Percentiles rank a stretch among this genome's conserved stretches.
These are phyloP conservation scores for Hyperopisus bebe DNA, from an alignment of 2,113 vertebrate species.

Conservation along the genomic window DNA sequence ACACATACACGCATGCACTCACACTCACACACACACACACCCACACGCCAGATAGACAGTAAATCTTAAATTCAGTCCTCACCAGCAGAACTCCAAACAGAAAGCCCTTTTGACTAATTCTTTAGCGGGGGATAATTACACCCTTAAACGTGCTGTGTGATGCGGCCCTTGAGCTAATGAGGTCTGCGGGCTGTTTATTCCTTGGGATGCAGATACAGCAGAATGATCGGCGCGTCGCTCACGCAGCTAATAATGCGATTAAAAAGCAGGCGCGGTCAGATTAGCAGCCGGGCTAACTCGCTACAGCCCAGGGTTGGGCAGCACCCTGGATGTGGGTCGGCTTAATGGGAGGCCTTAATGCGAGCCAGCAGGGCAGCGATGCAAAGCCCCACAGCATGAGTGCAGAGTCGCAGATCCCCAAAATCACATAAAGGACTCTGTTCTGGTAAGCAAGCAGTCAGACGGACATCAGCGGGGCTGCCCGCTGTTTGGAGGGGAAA, in stretches of 20 bases:
- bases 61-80: neutral
- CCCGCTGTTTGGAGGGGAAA: conserved; percentile 38
- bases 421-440: neutral
- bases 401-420: neutral
- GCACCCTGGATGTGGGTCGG: neutral
- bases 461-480: conserved; percentile 40
- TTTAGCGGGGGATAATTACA: conserved; percentile 1
- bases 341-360: neutral
- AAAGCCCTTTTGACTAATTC: conserved; percentile 9
- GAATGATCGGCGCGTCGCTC: neutral
- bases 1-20: neutral
- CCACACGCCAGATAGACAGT: neutral
- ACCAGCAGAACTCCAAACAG: neutral
- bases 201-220: neutral
- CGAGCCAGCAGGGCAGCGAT: neutral
- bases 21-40: neutral
- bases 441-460: neutral
- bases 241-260: conserved; percentile 16
- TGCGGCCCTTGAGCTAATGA: conserved; percentile 11
- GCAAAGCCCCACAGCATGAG: neutral
- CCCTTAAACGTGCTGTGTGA: neutral
- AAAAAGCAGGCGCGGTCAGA: conserved; percentile 1
- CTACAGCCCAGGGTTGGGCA: neutral
- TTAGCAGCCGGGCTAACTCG: neutral
- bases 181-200: conserved; percentile 18